Percentiles rank a stretch among this genome's conserved stretches.
Evolutionary conservation across 1,140 invertebrate species (phyloP).

Genomic region (Apis laboriosa): DNA sequence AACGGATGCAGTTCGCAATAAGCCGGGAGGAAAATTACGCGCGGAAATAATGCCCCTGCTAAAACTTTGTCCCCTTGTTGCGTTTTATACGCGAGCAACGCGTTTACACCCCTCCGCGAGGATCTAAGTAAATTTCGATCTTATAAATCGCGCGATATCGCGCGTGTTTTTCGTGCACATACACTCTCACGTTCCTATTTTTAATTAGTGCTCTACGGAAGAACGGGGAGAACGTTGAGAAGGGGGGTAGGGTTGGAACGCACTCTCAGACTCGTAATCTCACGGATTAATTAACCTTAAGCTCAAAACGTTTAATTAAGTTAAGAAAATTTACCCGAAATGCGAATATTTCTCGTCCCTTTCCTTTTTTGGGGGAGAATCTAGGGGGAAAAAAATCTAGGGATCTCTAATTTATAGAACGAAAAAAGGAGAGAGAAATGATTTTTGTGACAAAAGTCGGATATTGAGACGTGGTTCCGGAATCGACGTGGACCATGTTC

Average conservation of each 20-base stretch:
- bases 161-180: not conserved
- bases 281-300: not conserved
- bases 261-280: not conserved
- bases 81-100: not conserved
- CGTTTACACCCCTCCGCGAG: not conserved
- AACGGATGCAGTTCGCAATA: slow-evolving; percentile 61
- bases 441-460: not conserved
- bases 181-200: not conserved
- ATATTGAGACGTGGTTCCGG: not conserved
- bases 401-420: too few species aligned
- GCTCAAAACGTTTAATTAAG: not conserved
- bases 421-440: not conserved
- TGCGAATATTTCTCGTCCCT: not conserved
- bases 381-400: too few species aligned
- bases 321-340: not conserved
- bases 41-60: slow-evolving; percentile 58
- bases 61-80: slow-evolving; percentile 43
- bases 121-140: not conserved
- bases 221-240: too few species aligned
- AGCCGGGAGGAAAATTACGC: slow-evolving; percentile 63
- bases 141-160: slow-evolving; percentile 18
- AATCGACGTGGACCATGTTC: not conserved
- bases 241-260: too few species aligned
- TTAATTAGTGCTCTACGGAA: not conserved
- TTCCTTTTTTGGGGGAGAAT: too few species aligned